Conservation (phyloP, 2,113 vertebrate genomes). For the Ariopsis seemanni region DNA sequence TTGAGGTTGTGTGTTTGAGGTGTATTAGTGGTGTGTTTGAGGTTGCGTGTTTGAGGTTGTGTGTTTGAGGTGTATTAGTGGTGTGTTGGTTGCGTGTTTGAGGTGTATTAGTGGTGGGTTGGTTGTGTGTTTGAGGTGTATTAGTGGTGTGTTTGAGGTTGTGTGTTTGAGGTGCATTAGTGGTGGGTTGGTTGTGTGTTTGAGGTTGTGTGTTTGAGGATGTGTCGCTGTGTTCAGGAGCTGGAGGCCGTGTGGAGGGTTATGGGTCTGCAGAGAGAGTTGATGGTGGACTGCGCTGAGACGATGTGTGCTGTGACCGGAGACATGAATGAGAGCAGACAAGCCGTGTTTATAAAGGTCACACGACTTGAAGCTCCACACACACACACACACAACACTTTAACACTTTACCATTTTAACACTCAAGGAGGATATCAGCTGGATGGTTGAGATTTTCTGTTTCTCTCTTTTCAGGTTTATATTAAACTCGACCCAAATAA, state of each 20-base stretch:
- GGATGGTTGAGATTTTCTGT: slow-evolving; percentile 17
- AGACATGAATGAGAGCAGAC: slow-evolving; percentile 83
- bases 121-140: too few species aligned
- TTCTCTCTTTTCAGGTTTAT: slow-evolving; percentile 70
- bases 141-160: too few species aligned
- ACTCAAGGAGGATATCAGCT: too few species aligned
- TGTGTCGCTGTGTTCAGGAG: slow-evolving; percentile 65
- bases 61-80: too few species aligned
- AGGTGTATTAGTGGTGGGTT: too few species aligned
- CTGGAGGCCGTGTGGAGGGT: slow-evolving; percentile 74
- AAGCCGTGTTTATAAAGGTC: slow-evolving; percentile 80
- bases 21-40: too few species aligned
- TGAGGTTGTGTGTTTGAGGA: neutral
- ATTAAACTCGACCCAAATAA: slow-evolving; percentile 83
- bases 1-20: too few species aligned
- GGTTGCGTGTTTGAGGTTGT: too few species aligned
- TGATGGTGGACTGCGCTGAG: slow-evolving; percentile 66
- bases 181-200: neutral
- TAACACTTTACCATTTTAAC: neutral
- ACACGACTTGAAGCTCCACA: slow-evolving; percentile 33
- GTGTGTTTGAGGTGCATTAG: too few species aligned
- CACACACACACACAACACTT: neutral
- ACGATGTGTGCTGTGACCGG: slow-evolving; percentile 71
- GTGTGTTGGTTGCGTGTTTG: too few species aligned
- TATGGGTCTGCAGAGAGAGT: slow-evolving; percentile 59